Evolutionary conservation across 2,888 invertebrate genomes (phyloP).

Genomic region (Cotesia congregata): DNA sequence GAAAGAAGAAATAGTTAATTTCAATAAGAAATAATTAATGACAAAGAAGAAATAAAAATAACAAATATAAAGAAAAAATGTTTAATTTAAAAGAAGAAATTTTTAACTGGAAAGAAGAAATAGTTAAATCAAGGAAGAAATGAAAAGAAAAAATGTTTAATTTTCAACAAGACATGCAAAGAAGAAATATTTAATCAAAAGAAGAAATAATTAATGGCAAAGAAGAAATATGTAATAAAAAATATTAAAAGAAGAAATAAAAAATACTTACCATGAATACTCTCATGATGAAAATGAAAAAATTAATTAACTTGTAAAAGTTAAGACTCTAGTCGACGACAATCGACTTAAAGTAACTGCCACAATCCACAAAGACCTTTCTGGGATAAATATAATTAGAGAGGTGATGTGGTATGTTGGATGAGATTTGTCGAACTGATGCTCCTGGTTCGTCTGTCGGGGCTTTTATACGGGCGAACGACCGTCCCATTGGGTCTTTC

Average conservation of each 20-base stretch:
- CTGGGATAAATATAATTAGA: not conserved
- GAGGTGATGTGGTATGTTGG: constrained; percentile 58
- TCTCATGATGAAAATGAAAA: constrained; percentile 63
- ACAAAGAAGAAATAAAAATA: too few relatives aligned
- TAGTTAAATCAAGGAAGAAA: too few relatives aligned
- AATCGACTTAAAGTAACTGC: too few relatives aligned
- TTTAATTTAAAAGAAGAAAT: too few relatives aligned
- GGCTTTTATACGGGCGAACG: constrained; percentile 64
- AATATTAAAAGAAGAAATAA: constrained; percentile 32
- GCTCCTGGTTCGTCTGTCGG: constrained; percentile 66
- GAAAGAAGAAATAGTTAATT: too few relatives aligned
- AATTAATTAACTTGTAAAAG: constrained; percentile 2
- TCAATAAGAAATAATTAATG: too few relatives aligned
- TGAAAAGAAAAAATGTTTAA: too few relatives aligned
- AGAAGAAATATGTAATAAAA: not conserved
- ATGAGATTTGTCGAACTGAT: constrained; percentile 69
- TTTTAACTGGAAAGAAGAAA: too few relatives aligned
- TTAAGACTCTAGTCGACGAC: not conserved
- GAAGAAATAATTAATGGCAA: not conserved
- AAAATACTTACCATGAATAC: constrained; percentile 68
- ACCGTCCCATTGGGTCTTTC: constrained; percentile 28
- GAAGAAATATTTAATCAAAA: not conserved
- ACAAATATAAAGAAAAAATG: too few relatives aligned
- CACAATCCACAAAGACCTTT: not conserved
- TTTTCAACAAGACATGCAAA: too few relatives aligned